phyloP scores from a whole-genome alignment of 2,888 invertebrate species.

The Zele albiditarsus region DNA sequence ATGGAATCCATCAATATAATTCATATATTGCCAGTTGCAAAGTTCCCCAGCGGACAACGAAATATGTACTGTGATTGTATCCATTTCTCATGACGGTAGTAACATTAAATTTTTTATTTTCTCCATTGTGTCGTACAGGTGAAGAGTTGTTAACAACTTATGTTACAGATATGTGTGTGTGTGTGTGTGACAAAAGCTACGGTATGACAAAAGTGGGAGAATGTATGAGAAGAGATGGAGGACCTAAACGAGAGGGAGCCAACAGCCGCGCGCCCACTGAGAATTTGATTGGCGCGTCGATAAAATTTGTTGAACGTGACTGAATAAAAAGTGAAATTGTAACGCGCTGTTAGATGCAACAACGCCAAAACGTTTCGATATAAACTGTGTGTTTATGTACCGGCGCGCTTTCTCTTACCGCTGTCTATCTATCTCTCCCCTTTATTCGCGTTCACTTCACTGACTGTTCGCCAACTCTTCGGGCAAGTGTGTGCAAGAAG shows the following conservation, averaged over 20 bases:
- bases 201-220: conserved; percentile 34
- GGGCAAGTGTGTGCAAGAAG: conserved; percentile 54
- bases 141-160: background rate
- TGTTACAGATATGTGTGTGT: background rate
- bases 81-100: background rate
- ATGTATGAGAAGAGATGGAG: conserved; percentile 1
- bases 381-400: conserved; percentile 2
- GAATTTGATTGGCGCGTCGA: conserved; percentile 60
- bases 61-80: background rate
- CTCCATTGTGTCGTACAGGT: background rate
- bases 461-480: conserved; percentile 33
- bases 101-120: background rate
- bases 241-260: conserved; percentile 29
- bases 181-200: conserved; percentile 6
- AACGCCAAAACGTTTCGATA: conserved; percentile 40
- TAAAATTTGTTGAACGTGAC: conserved; percentile 63
- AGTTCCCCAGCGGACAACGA: too few species aligned
- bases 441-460: conserved; percentile 21
- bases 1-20: too few species aligned
- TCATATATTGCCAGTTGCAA: too few species aligned
- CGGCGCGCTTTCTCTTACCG: conserved; percentile 10
- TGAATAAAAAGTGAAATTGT: conserved; percentile 63
- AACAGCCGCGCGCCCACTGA: conserved; percentile 38
- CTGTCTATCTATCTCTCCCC: conserved; percentile 25
- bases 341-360: conserved; percentile 58